A percentile compares a stretch with the other conserved stretches of the same genome.
Conservation (phyloP, 2,888 invertebrate genomes). For the Clepsis dumicolana region DNA sequence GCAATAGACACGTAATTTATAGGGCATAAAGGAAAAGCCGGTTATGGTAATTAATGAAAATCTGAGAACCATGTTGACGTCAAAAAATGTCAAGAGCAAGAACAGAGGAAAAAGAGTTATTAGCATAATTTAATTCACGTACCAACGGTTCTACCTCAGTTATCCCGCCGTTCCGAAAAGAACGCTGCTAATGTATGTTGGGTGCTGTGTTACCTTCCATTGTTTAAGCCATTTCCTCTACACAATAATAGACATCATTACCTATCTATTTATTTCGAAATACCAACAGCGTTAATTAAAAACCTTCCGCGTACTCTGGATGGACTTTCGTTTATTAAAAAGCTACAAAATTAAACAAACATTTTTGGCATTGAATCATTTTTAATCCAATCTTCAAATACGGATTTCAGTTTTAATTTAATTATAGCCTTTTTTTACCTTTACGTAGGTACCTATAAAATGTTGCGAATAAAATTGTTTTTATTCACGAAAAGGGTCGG, state of each 20-base stretch:
- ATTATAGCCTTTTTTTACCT: conserved; percentile 14
- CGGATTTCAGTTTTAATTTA: conserved; percentile 27
- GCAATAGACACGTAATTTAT: neutral
- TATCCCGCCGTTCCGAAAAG: neutral
- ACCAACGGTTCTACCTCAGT: neutral
- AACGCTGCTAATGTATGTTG: neutral
- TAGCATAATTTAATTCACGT: conserved; percentile 15
- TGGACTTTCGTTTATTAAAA: neutral
- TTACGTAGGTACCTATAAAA: neutral
- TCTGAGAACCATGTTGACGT: conserved; percentile 24
- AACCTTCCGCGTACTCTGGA: neutral
- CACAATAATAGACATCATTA: neutral
- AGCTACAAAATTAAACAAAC: neutral
- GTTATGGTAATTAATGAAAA: conserved; percentile 3
- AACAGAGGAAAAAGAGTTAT: conserved; percentile 10
- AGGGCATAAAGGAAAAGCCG: neutral
- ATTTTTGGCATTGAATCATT: neutral
- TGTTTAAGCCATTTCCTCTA: neutral
- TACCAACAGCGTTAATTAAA: neutral
- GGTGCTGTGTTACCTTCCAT: neutral
- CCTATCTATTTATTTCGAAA: no score
- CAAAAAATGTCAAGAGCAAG: conserved; percentile 18
- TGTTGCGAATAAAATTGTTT: conserved; percentile 25
- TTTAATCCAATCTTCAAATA: conserved; percentile 21
- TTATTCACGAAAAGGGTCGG: conserved; percentile 25